Evolutionary conservation across 2,113 vertebrate species (phyloP).

Genomic region (Alces alces): DNA sequence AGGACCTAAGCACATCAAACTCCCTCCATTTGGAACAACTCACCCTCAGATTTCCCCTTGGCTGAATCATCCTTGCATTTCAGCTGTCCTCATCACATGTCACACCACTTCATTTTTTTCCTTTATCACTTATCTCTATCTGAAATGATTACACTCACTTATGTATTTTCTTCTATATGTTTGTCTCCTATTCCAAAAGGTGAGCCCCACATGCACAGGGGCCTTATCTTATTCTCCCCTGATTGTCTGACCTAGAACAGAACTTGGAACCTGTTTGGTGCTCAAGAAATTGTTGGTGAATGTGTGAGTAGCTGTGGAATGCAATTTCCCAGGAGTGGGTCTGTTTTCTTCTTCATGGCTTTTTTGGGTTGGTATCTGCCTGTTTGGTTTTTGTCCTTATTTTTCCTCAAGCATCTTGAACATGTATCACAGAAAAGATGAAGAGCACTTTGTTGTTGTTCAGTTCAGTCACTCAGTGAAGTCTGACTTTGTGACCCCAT

Average conservation of each 20-base stretch:
- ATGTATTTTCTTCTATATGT: not conserved
- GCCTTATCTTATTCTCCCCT: not conserved
- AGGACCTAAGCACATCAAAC: not conserved
- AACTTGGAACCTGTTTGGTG: too few species aligned
- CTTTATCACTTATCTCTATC: too few species aligned
- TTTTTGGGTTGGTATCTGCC: not conserved
- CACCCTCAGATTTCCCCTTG: not conserved
- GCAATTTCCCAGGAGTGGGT: not conserved
- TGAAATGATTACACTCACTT: not conserved
- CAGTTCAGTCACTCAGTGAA: not conserved
- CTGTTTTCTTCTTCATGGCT: not conserved
- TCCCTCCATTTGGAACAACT: not conserved
- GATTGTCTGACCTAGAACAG: not conserved
- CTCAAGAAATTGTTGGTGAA: not conserved
- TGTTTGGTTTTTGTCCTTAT: not conserved
- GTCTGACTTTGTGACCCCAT: not conserved
- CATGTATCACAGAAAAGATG: not conserved
- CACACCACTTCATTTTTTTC: not conserved
- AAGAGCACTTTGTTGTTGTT: not conserved
- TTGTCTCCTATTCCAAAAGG: fast-evolving
- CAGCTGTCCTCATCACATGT: not conserved
- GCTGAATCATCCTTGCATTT: not conserved
- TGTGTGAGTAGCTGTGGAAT: not conserved
- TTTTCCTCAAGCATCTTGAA: not conserved
- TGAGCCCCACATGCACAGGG: fast-evolving